Base-by-base conservation (phyloP, 2,797 vertebrate species). In the Pangasius krempfi region DNA sequence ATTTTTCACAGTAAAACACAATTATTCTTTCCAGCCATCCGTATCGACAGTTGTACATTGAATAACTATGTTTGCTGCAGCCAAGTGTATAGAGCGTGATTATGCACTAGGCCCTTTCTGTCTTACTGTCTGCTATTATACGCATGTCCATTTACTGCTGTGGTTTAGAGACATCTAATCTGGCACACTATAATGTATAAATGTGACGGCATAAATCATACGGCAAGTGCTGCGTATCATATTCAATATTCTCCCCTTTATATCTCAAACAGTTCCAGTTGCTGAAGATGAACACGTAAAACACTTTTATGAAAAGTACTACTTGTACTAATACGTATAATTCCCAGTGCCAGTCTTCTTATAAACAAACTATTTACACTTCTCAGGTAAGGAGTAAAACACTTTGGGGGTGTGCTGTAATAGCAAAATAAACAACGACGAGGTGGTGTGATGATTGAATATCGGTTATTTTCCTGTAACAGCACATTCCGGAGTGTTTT, bases 1-100 rank as follows among this genome's bases (percentile, higher is more conserved):
- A 73, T 86, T 62, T 86, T 76, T 86, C 70, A 85, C 64, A 10
- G 37, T 47, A 56, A 75, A 86, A 62, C 54, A 33, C 85, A 78
- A 62, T 76, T 78, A 60, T 86, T 76, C 72, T 22, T 86, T 64
- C 64, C 83, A 62, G 30, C 64, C 70, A 40, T 86, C 72, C 85
- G 16, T 86, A 62, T 76, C 72, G 54, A 16, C 73, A 76, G 37
- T 20, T 62, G 54, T 37, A 40, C 25, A 13, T 18, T 22, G 62
- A 68, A 72, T 37, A 16, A 78, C 50, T 30, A 30, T 14, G 27
- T 78, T 78, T 54, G 27, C 14, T 3, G 16, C n/a, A 5, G 47
- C 47, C 50, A 8, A 30, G 66, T 13, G 27, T 52, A 56, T 20
- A 60, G 37, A 68, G 50, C 20, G 18, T 14, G 30, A 85, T 85